Evolutionary conservation across 2,888 invertebrate species (phyloP).

Genomic region (Limnephilus rhombicus): DNA sequence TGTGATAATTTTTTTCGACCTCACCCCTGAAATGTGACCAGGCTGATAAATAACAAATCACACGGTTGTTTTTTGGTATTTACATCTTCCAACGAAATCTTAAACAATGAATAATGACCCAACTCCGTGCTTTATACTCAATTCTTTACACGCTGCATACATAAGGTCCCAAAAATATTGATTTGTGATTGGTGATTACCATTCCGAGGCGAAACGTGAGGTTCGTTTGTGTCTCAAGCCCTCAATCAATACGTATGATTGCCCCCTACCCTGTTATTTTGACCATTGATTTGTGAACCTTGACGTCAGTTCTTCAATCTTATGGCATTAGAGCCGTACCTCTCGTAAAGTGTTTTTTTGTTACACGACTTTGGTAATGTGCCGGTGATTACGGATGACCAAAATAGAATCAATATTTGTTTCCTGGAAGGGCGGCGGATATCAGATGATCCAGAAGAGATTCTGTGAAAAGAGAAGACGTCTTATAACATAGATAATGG

Average conservation of each 20-base stretch:
- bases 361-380: not conserved
- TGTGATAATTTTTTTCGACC: not conserved
- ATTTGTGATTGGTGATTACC: conserved; percentile 58
- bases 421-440: not conserved
- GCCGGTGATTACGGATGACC: not conserved
- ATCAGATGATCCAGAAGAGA: not conserved
- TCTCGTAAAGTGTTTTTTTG: not conserved
- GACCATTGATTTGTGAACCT: conserved; percentile 58
- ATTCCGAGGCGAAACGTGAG: conserved; percentile 49
- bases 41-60: not conserved
- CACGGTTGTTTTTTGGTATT: not conserved
- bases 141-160: conserved; percentile 32
- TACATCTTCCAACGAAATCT: not conserved
- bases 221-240: conserved; percentile 5
- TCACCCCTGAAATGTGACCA: not conserved
- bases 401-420: conserved; percentile 27
- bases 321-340: not conserved
- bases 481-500: not conserved
- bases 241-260: conserved; percentile 42
- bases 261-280: conserved; percentile 44
- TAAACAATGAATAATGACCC: not conserved
- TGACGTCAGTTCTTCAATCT: conserved; percentile 58
- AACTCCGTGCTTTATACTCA: not conserved
- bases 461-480: not conserved
- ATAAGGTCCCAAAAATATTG: conserved; percentile 55